These are phyloP conservation scores for Crotalus horridus DNA, from an alignment of 2,113 vertebrate genomes.

Conservation along the genomic window DNA sequence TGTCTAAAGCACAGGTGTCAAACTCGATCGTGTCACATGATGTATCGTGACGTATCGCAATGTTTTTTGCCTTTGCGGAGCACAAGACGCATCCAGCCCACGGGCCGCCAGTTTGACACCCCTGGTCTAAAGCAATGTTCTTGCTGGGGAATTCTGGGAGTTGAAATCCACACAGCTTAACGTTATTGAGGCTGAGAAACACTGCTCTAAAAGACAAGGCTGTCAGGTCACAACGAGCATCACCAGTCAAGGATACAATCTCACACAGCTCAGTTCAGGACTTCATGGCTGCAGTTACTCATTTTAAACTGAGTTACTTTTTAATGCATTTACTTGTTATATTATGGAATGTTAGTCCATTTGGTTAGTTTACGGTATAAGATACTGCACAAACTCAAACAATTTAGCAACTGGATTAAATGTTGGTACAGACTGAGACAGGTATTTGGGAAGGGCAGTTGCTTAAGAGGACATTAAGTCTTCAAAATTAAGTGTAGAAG, in stretches of 20 bases:
- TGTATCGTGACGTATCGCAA: too few species aligned
- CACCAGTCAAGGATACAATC: neutral
- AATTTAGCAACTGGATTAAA: neutral
- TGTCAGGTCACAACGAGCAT: neutral
- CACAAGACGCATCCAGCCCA: too few species aligned
- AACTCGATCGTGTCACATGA: too few species aligned
- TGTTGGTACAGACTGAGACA: neutral
- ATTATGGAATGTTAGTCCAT: neutral
- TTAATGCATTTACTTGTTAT: neutral
- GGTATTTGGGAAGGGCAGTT: neutral
- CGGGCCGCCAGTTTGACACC: too few species aligned
- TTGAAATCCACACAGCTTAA: neutral
- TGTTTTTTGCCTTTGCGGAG: too few species aligned
- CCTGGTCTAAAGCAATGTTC: too few species aligned
- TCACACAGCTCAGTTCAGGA: neutral
- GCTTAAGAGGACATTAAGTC: neutral
- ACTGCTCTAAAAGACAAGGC: neutral
- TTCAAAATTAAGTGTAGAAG: neutral
- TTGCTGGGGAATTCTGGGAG: neutral
- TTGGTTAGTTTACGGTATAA: neutral
- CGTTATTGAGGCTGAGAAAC: neutral
- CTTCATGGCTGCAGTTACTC: neutral
- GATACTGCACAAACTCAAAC: neutral
- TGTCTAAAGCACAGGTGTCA: neutral
- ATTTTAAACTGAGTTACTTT: neutral